Conservation (phyloP, 2,888 invertebrate genomes). For the Polyploca ridens region DNA sequence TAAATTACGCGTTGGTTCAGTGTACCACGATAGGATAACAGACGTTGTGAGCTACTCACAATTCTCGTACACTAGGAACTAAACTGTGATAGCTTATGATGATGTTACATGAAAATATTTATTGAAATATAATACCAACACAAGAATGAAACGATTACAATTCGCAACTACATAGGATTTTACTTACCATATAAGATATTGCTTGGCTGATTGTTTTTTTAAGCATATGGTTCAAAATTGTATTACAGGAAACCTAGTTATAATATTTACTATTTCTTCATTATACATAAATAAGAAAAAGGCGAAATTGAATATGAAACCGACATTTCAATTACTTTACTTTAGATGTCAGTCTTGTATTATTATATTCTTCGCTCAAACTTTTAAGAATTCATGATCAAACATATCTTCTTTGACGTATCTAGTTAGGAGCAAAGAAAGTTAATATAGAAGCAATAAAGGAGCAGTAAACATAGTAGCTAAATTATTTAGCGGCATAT, state of each 20-base stretch:
- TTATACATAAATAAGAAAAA: too few species aligned
- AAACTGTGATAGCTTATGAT: not conserved
- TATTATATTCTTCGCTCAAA: not conserved
- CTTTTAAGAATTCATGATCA: not conserved
- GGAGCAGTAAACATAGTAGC: slow-evolving; percentile 44
- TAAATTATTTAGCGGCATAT: slow-evolving; percentile 65
- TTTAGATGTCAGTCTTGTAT: too few species aligned
- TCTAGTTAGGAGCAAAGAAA: slow-evolving; percentile 16
- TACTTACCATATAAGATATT: too few species aligned
- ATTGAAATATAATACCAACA: too few species aligned
- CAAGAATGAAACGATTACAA: too few species aligned
- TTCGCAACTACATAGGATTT: too few species aligned
- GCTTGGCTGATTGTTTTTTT: too few species aligned
- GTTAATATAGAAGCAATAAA: slow-evolving; percentile 28
- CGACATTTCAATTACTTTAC: too few species aligned
- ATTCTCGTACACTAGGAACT: not conserved
- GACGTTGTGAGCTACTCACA: slow-evolving; percentile 17
- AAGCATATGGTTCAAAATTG: too few species aligned
- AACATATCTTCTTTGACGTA: not conserved
- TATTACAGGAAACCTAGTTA: too few species aligned
- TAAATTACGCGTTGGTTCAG: slow-evolving; percentile 51
- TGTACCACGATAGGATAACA: slow-evolving; percentile 50
- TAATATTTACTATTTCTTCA: too few species aligned
- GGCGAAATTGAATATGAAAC: too few species aligned
- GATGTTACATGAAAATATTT: not conserved